Evolutionary conservation across 2,113 vertebrate species (phyloP), one percentile per base, ranked within the genome.

Genomic region (Terrapene triunguis): DNA sequence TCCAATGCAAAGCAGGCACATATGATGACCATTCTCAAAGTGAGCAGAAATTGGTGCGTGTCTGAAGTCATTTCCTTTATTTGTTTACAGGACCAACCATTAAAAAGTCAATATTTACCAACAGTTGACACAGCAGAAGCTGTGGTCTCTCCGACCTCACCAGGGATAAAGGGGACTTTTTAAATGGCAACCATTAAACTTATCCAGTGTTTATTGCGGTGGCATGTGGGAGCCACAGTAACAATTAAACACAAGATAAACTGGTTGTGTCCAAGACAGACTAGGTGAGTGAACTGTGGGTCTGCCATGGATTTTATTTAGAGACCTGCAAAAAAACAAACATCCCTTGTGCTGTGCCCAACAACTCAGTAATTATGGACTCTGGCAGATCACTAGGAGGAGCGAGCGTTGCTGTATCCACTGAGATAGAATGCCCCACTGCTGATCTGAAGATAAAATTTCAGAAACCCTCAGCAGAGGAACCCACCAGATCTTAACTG

Each of bases 161-260:
- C 16, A 89, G 24, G 21, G 47, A 65, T 59, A 84, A 88, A 1
- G 80, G 62, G n/a, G 48, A 94, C 78, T 85, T 84, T 53, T 80
- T 38, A 95, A 94, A 55, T 42, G 78, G 44, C 21, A 85, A 91
- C 89, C 57, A 89, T 54, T 62, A 5, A 86, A 38, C 80, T 93
- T 57, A 93, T 89, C 78, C 89, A 78, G 81, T 62, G 53, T 80
- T 81, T 74, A 91, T 81, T 59, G 90, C 89, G 21, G 32, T 90
- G 57, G 47, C 57, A 85, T 14, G 21, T 35, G 89, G 85, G 85
- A 96, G 17, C 95, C 93, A 87, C 93, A 93, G 95, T 57, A 95
- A 95, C 88, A 53, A 86, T 72, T 69, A 69, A n/a, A n/a, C 54
- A 3, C 16, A 93, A 89, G 5, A 96, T 84, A 85, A 94, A 82